Evolutionary conservation across 2,888 invertebrate genomes (phyloP).

Genomic region (Stomorhina lunata): DNA sequence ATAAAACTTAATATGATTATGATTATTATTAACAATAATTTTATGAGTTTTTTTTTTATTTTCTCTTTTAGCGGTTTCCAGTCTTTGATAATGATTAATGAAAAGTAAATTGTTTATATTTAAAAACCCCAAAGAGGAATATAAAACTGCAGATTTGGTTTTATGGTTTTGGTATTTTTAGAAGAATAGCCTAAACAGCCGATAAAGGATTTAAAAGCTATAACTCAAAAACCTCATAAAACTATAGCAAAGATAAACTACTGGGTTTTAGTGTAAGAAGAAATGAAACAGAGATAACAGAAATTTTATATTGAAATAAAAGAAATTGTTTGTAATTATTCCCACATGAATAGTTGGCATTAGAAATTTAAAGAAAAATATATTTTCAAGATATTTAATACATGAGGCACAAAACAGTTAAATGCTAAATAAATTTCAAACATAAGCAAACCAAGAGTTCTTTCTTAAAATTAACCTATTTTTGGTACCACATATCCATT

Average conservation of each 20-base stretch:
- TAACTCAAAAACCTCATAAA: not conserved
- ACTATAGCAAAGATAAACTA: not conserved
- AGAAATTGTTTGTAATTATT: not conserved
- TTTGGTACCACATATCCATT: too few species aligned
- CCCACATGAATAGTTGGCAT: too few species aligned
- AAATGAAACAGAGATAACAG: not conserved
- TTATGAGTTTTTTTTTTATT: constrained; percentile 26
- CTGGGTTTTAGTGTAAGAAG: not conserved
- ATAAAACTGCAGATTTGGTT: not conserved
- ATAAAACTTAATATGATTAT: constrained; percentile 54
- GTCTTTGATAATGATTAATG: constrained; percentile 44
- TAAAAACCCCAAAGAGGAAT: not conserved
- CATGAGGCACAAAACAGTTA: too few species aligned
- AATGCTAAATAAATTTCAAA: too few species aligned
- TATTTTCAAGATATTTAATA: too few species aligned
- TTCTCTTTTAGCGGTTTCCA: not conserved
- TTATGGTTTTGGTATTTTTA: not conserved
- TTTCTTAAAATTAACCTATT: too few species aligned
- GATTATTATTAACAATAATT: constrained; percentile 53
- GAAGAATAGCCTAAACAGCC: not conserved
- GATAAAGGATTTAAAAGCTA: not conserved
- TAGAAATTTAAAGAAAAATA: too few species aligned
- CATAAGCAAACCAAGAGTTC: too few species aligned
- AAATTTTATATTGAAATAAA: not conserved
- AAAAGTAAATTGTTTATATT: constrained; percentile 13